Percentiles rank a stretch among this genome's conserved stretches.
phyloP scores from a whole-genome alignment of 2,888 invertebrate species.

The Willowsia nigromaculata region DNA sequence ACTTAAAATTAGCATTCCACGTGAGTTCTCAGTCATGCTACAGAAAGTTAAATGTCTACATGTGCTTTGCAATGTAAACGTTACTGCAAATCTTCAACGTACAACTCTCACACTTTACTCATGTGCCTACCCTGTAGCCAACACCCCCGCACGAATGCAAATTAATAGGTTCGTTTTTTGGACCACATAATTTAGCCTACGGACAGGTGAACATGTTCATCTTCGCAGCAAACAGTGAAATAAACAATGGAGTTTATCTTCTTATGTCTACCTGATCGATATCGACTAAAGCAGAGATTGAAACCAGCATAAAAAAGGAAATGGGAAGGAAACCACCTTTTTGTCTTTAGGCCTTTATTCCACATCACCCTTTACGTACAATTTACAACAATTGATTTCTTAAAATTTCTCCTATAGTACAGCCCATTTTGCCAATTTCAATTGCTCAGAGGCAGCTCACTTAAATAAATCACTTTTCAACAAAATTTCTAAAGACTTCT shows the following conservation, averaged over 20 bases:
- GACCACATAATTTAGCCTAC: conserved; percentile 31
- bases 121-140: conserved; percentile 11
- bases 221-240: background rate
- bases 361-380: background rate
- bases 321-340: conserved; percentile 41
- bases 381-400: background rate
- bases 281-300: background rate
- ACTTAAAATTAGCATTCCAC: conserved; percentile 48
- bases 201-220: conserved; percentile 24
- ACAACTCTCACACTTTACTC: background rate
- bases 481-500: conserved; percentile 16
- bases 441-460: background rate
- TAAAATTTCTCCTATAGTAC: background rate
- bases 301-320: conserved; percentile 29
- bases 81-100: no score
- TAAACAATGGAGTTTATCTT: background rate
- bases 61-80: background rate
- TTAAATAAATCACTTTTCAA: conserved; percentile 28
- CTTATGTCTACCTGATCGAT: no score
- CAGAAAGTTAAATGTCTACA: background rate
- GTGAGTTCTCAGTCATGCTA: background rate
- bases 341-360: background rate
- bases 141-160: conserved; percentile 46
- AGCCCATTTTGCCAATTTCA: conserved; percentile 12
- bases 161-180: conserved; percentile 17